A percentile compares a stretch with the other conserved stretches of the same genome.
Evolutionary conservation across 2,113 vertebrate genomes (phyloP).

Genomic region (Dendrocopos noguchii): DNA sequence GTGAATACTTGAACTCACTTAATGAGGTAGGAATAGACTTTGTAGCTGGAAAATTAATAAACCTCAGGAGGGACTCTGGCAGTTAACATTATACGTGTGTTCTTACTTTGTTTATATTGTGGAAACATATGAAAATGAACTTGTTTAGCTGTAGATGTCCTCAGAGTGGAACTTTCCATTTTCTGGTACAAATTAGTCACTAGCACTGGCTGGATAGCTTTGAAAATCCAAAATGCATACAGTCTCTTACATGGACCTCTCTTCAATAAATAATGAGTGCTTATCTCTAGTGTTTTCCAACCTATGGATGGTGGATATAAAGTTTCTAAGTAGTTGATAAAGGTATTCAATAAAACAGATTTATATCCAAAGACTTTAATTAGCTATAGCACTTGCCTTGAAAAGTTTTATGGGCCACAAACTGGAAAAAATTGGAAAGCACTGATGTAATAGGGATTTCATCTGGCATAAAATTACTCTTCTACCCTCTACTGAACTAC

Average conservation of each 20-base stretch:
- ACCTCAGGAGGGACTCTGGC: not conserved
- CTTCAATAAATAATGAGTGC: not conserved
- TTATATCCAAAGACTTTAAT: not conserved
- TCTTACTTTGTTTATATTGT: slow-evolving; percentile 24
- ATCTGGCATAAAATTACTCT: not conserved
- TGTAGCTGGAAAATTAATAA: slow-evolving; percentile 6
- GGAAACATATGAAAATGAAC: not conserved
- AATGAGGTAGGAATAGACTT: not conserved
- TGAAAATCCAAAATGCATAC: not conserved
- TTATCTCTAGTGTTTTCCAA: not conserved
- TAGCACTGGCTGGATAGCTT: not conserved
- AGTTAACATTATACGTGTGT: not conserved
- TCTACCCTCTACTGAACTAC: not conserved
- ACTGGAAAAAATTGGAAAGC: not conserved
- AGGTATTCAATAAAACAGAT: not conserved
- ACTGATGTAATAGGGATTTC: not conserved
- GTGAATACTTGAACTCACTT: not conserved
- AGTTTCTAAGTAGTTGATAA: not conserved
- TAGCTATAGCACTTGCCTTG: not conserved
- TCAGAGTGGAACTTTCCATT: not conserved
- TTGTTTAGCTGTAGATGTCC: not conserved
- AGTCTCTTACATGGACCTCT: not conserved
- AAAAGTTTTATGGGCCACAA: not conserved
- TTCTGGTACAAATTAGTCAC: not conserved
- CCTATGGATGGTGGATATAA: not conserved